Evolutionary conservation across 2,888 invertebrate species (phyloP), one percentile per base, ranked within the genome.

Genomic region (Caenorhabditis sulstoni): DNA sequence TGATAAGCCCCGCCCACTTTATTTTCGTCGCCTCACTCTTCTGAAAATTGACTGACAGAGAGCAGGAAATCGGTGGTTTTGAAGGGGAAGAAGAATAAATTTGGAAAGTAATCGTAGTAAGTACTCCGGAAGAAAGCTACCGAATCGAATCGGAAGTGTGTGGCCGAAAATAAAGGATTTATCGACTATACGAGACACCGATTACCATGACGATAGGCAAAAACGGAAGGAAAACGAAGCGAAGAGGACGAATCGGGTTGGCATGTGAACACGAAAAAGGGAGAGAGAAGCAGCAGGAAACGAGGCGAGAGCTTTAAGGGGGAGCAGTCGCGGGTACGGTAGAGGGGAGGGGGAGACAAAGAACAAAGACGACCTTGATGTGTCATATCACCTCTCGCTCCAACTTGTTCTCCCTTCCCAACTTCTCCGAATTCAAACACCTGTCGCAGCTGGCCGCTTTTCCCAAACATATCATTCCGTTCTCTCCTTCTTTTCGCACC

Each of bases 1-100:
- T 59, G 67, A 68, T 68, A 68, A 47, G 50, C 67, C n/a, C 67
- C 67, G 58, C 67, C 67, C 50, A 23, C 49, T 52, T 14, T 41
- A 7, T 29, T 29, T 29, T 7, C 7, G 4, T 29, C 29, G 29
- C 29, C 7, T 7, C 29, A 5, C 29, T 29, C 29, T 3, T 29
- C 4, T 3, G 29, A 29, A 7, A 29, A 29, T 29, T 29, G 29
- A 29, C 7, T 29, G 29, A 29, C 29, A 5, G 29, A 3, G 29
- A 29, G 29, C 29, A 3, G 29, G 29, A 29, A 29, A 29, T 3
- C 41, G 41, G 41, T 11, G 12, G 11, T 14, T 41, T 41, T 3
- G 14, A 41, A 3, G 2, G 41, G 11, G 37, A 37, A 37, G 11
- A 11, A 37, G 37, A 37, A 11, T 11, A 11, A 41, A 4, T 41